A percentile compares a stretch with the other conserved stretches of the same genome.
Evolutionary conservation across 2,113 vertebrate genomes (phyloP).

Genomic region (Corythaeola cristata): DNA sequence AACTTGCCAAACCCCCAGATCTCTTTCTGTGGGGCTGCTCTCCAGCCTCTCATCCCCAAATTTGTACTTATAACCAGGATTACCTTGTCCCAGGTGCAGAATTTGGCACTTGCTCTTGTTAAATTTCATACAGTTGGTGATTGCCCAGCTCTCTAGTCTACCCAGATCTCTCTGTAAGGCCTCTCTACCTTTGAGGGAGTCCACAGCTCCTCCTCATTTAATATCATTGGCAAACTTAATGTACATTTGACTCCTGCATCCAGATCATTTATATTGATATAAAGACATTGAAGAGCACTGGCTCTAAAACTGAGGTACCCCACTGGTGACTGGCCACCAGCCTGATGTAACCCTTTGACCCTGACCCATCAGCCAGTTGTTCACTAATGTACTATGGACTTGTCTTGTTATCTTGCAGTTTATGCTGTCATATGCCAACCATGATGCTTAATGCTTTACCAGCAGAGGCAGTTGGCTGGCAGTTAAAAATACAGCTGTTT

Average conservation of each 20-base stretch:
- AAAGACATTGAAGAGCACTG: background rate
- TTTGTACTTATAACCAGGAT: background rate
- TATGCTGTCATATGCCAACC: background rate
- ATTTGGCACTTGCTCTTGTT: background rate
- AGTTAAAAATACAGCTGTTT: background rate
- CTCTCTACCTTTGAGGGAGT: background rate
- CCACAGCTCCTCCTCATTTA: background rate
- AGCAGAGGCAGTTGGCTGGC: background rate
- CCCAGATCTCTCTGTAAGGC: background rate
- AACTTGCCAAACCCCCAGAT: background rate
- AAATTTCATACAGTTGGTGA: background rate
- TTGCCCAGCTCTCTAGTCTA: background rate
- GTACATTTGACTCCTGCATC: background rate
- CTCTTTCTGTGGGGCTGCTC: no score
- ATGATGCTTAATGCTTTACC: background rate
- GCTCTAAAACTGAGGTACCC: background rate
- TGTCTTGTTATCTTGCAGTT: background rate
- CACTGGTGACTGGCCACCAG: no score
- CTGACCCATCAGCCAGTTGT: rapidly evolving
- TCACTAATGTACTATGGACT: background rate
- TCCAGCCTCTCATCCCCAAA: background rate
- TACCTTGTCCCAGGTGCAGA: background rate
- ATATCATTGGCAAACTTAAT: background rate
- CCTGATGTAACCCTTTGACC: background rate
- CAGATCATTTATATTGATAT: background rate